Evolutionary conservation across 2,888 invertebrate species (phyloP), one percentile per base, ranked within the genome.

Genomic region (Antheraea yamamai): DNA sequence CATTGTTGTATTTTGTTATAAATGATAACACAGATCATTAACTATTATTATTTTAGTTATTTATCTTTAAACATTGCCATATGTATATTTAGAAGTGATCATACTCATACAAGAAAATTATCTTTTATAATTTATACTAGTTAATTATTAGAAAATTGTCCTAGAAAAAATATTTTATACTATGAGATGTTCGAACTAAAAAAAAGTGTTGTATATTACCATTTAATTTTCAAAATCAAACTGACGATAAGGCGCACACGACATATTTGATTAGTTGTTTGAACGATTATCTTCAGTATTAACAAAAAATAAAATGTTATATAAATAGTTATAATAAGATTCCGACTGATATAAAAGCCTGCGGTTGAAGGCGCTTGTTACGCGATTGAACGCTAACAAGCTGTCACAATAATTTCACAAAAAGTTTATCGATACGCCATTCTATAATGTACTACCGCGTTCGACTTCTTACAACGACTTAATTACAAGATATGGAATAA

Each of bases 291-390:
- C 47, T 47, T 47, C 10, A 39, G 3, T 30, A 20, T 0, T 3
- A 8, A 0, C 39, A 35, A 66, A 12, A 61, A 23, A 61, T 12
- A 23, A 61, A 23, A 23, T 12, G 10, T 66, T 70, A 0, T 70
- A 70, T 70, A n/a, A 70, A 70, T 39, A 70, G 39, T 39, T 39
- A 39, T 35, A 70, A 70, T n/a, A 39, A 39, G 20, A 35, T 70
- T 80, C 82, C 82, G 80, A 84, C 84, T 81, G 82, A 20, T 70
- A 39, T 82, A 87, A 84, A 81, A 81, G 81, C 82, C 86, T 89
- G 89, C 84, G 85, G 84, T 87, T 89, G 89, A 91, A 89, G 87
- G 85, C 85, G 83, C 85, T 85, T 83, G 84, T 88, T 86, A 81
- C 81, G 81, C 81, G 84, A 83, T 84, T 78, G 85, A 12, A 87